Evolutionary conservation across 2,113 vertebrate genomes (phyloP).

Genomic region (Geococcyx californianus): DNA sequence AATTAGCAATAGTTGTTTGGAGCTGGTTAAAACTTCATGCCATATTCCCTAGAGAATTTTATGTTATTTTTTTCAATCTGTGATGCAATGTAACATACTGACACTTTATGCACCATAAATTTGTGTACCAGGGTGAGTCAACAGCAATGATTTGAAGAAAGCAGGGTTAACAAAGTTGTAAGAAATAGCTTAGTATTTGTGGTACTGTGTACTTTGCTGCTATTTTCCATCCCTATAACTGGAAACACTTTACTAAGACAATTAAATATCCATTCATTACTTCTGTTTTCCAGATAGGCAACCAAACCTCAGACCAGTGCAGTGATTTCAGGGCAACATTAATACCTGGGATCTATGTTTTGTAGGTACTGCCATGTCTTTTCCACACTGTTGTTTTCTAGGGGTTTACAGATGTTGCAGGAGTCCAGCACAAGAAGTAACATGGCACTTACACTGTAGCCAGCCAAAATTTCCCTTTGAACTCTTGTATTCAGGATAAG

Average conservation of each 20-base stretch:
- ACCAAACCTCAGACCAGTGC: background rate
- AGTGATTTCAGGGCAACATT: background rate
- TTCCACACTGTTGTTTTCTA: background rate
- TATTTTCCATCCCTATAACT: background rate
- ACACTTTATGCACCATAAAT: background rate
- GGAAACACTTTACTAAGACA: background rate
- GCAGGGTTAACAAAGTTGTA: background rate
- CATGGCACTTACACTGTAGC: background rate
- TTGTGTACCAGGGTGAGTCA: background rate
- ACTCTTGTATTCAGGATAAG: background rate
- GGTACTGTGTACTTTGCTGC: background rate
- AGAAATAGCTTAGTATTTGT: background rate
- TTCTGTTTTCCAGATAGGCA: background rate
- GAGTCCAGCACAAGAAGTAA: background rate
- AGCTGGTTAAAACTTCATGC: background rate
- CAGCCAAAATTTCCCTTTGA: background rate
- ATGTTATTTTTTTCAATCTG: background rate
- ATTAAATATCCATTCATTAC: background rate
- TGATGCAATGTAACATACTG: background rate
- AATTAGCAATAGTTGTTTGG: background rate
- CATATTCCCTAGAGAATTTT: background rate
- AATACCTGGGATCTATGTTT: background rate
- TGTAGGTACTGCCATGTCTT: fast-evolving
- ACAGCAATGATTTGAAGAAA: background rate
- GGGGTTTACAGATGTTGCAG: background rate